Evolutionary conservation across 2,113 vertebrate genomes (phyloP), one percentile per base, ranked within the genome.

Genomic region (Capreolus pygargus): DNA sequence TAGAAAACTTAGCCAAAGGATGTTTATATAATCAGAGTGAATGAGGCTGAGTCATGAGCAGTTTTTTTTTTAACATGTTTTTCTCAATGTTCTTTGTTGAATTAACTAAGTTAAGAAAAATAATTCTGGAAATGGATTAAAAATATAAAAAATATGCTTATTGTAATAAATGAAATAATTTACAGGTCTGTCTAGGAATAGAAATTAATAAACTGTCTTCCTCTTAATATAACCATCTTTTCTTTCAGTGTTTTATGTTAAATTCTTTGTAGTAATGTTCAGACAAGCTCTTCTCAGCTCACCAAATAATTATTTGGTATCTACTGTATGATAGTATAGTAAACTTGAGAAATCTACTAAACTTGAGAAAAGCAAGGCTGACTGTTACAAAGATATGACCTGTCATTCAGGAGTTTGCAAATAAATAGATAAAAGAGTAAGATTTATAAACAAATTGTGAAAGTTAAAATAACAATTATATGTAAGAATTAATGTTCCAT

Each of bases 61-160:
- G 4, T 58, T 60, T 5, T 61, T 70, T 93, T 50, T 30, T 61
- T 16, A 47, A 54, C 12, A 17, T 74, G 17, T 70, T 70, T 97
- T 97, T 95, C 54, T 61, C 64, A 67, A 21, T 92, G 55, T 87
- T 89, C 25, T 61, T 89, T 86, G 21, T 81, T 78, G n/a, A 82
- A 50, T 76, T 74, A 94, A 94, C 82, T 76, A 81, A 90, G 27
- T 89, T 93, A 96, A 89, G 54, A 94, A 91, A 87, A 86, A 55
- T 88, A 95, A 91, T 97, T 96, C 28, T 79, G 15, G 96, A 97
- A 93, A 87, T 30, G 14, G 33, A 76, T 78, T 89, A 70, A 84
- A 95, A 70, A 45, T 83, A 70, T 55, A 64, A 96, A 87, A 94
- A 76, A 55, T 13, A 78, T 70, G 13, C 36, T 90, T 64, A n/a